Evolutionary conservation across 2,113 vertebrate species (phyloP).

Genomic region (Petrocephalus microphthalmus): DNA sequence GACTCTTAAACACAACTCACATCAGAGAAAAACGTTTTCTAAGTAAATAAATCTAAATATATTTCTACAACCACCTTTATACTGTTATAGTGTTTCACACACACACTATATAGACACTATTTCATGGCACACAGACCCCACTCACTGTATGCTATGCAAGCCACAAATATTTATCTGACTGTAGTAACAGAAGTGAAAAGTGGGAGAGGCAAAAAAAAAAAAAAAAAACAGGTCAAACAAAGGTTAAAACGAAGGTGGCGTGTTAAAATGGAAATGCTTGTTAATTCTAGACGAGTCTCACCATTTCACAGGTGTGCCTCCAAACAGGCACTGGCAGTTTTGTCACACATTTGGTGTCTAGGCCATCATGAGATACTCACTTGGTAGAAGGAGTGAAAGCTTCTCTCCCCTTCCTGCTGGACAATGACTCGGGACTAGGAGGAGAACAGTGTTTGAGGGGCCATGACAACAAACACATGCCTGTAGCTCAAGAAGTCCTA

Average conservation of each 20-base stretch:
- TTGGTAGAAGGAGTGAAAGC: slow-evolving; percentile 97
- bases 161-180: neutral
- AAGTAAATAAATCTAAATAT: neutral
- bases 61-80: neutral
- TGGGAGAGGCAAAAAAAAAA: neutral
- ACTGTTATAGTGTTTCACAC: neutral
- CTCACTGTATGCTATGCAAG: neutral
- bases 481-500: neutral
- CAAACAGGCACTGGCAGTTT: neutral
- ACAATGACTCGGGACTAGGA: slow-evolving; percentile 89
- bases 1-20: neutral
- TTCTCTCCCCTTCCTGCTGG: slow-evolving; percentile 87
- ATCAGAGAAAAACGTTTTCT: neutral
- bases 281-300: neutral
- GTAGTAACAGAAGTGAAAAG: neutral
- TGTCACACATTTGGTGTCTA: neutral
- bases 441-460: neutral
- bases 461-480: neutral
- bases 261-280: neutral
- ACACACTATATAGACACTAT: neutral
- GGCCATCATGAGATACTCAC: slow-evolving; percentile 52
- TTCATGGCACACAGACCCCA: neutral
- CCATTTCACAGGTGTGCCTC: neutral
- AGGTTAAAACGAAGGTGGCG: neutral
- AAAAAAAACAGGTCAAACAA: neutral